Evolutionary conservation across 2,888 invertebrate genomes (phyloP).

Genomic region (Polyommatus iphigenia): DNA sequence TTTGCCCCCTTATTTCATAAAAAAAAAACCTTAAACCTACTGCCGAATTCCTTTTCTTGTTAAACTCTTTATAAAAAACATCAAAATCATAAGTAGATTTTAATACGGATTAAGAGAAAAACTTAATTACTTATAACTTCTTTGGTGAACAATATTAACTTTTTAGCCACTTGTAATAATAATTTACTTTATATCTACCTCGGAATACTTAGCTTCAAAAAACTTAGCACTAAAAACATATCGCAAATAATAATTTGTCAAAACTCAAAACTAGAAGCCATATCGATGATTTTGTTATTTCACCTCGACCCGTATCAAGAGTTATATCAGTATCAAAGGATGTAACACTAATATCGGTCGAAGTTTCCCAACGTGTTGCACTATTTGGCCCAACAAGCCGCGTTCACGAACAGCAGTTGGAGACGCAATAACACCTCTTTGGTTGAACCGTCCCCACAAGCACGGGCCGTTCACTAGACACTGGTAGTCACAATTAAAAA

Average conservation of each 20-base stretch:
- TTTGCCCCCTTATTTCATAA: too few relatives aligned
- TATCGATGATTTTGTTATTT: neutral
- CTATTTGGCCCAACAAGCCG: neutral
- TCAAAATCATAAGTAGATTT: neutral
- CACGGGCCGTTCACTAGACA: neutral
- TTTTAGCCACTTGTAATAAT: too few relatives aligned
- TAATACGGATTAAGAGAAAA: too few relatives aligned
- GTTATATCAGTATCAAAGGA: neutral
- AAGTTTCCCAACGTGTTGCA: slow-evolving; percentile 20
- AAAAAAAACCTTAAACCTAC: neutral
- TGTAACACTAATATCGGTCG: neutral
- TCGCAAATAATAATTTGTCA: too few relatives aligned
- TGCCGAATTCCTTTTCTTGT: neutral
- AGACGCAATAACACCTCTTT: slow-evolving; percentile 12
- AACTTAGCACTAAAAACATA: too few relatives aligned
- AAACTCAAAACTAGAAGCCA: slow-evolving; percentile 14
- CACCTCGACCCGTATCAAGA: neutral
- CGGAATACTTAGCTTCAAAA: too few relatives aligned
- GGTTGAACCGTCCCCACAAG: neutral
- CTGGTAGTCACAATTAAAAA: slow-evolving; percentile 14
- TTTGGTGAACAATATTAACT: too few relatives aligned
- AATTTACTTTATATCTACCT: too few relatives aligned
- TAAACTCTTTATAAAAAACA: neutral
- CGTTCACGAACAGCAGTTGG: neutral
- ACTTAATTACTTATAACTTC: too few relatives aligned